These are phyloP conservation scores for Euleptes europaea DNA, from an alignment of 2,113 vertebrate species.

Conservation along the genomic window DNA sequence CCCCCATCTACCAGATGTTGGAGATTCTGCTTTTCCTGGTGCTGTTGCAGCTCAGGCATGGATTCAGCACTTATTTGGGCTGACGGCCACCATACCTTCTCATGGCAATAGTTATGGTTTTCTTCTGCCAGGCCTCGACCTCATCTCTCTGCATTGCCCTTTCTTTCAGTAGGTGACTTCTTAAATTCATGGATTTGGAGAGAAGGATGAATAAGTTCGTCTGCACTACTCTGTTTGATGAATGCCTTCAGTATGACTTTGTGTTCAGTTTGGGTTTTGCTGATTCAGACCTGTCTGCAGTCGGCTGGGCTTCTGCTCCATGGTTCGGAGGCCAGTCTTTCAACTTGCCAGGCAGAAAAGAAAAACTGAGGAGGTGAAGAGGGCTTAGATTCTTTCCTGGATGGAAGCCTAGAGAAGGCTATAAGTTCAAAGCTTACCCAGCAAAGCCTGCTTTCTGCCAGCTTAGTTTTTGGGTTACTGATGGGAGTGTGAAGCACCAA, in stretches of 20 bases:
- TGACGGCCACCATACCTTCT: neutral
- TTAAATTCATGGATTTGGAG: neutral
- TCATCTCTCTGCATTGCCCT: neutral
- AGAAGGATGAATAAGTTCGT: neutral
- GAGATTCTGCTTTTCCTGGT: neutral
- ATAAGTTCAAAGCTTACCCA: neutral
- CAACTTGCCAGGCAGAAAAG: neutral
- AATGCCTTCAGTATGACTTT: neutral
- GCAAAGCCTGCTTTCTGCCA: neutral
- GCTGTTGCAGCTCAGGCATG: neutral
- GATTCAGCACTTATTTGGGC: neutral
- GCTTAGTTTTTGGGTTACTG: neutral
- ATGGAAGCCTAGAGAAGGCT: neutral
- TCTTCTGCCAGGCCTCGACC: neutral
- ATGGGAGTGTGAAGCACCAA: neutral
- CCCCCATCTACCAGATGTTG: too few species aligned
- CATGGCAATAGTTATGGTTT: neutral
- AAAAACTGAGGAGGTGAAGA: neutral
- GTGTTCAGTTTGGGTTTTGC: neutral
- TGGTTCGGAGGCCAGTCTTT: neutral
- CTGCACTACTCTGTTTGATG: neutral
- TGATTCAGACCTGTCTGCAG: conserved; percentile 10
- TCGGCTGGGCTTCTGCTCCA: neutral
- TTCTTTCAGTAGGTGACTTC: neutral
- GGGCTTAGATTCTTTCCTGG: neutral